These are phyloP conservation scores for Acanthopagrus latus DNA, from an alignment of 2,797 vertebrate species.

Conservation along the genomic window DNA sequence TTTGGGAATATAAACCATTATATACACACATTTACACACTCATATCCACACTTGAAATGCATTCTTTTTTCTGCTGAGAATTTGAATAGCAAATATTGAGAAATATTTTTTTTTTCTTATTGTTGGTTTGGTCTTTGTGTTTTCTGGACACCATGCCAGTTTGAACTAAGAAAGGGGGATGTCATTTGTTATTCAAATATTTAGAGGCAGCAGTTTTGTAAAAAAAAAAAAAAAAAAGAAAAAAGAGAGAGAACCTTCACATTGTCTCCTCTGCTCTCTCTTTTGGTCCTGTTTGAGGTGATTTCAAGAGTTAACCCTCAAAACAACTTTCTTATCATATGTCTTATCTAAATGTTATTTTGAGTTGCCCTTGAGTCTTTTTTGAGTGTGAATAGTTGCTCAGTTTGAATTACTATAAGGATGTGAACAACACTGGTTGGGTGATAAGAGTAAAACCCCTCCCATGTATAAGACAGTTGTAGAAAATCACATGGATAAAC, in stretches of 20 bases:
- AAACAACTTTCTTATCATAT: constrained; percentile 14
- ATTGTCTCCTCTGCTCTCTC: background rate
- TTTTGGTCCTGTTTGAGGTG: background rate
- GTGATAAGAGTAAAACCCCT: background rate
- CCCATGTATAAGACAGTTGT: background rate
- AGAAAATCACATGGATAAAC: background rate
- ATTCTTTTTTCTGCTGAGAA: background rate
- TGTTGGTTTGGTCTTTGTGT: background rate
- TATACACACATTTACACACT: background rate
- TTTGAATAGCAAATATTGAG: constrained; percentile 52
- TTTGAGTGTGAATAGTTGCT: background rate
- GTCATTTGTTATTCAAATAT: constrained; percentile 40
- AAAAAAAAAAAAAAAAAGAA: background rate
- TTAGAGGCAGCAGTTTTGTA: background rate
- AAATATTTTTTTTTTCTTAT: background rate
- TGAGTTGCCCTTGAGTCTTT: background rate
- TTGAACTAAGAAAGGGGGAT: constrained; percentile 2
- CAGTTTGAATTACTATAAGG: background rate
- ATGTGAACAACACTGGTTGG: background rate
- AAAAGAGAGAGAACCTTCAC: no score
- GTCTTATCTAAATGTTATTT: constrained; percentile 8
- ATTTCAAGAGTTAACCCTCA: constrained; percentile 18
- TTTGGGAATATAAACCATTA: background rate
- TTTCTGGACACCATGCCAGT: background rate
- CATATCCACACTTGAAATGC: background rate